Conservation (phyloP, 1,140 invertebrate species). For the Ridgeia piscesae region DNA sequence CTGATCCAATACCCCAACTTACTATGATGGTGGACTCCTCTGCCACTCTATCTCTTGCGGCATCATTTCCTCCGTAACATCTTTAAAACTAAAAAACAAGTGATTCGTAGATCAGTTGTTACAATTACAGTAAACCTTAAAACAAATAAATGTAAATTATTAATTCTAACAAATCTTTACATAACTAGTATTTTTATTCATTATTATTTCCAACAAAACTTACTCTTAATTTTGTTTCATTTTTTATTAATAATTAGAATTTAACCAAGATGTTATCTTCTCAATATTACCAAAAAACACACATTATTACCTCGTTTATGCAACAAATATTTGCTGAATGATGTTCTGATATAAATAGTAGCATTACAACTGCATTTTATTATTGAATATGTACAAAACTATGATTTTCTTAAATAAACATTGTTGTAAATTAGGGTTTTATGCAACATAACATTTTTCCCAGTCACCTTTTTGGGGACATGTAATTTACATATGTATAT, state of each 20-base stretch:
- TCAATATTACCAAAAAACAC: neutral
- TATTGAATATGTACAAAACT: no score
- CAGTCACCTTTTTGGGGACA: no score
- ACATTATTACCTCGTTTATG: neutral
- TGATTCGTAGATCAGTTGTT: neutral
- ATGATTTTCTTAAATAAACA: no score
- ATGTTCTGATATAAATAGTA: no score
- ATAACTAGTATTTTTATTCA: neutral
- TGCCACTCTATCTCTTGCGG: constrained; percentile 31
- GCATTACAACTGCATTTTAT: no score
- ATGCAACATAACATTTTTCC: no score
- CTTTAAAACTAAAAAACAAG: constrained; percentile 21
- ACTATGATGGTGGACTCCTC: constrained; percentile 32
- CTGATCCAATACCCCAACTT: neutral
- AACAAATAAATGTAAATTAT: neutral
- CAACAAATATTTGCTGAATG: no score
- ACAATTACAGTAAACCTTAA: neutral
- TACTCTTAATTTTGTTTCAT: neutral
- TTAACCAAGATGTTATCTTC: neutral
- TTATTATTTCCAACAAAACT: neutral
- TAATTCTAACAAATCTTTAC: neutral
- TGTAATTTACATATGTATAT: no score
- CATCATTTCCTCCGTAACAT: constrained; percentile 35
- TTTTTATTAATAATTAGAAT: neutral
- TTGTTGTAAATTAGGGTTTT: no score